phyloP scores from a whole-genome alignment of 2,888 invertebrate species.

The Flexamia atlantica region DNA sequence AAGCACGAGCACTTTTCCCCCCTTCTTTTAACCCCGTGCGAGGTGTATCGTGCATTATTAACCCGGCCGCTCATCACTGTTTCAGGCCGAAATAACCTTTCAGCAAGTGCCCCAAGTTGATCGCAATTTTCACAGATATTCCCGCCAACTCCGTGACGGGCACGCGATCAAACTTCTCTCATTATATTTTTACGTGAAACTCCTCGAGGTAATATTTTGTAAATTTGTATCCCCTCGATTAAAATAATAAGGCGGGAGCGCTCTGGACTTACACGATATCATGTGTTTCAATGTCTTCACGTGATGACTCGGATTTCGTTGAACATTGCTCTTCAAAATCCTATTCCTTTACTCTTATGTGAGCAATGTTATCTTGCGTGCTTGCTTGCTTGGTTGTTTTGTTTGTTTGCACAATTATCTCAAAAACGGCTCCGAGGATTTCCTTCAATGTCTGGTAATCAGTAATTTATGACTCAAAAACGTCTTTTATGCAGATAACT shows the following conservation, averaged over 20 bases:
- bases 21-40: neutral
- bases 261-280: neutral
- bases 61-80: constrained; percentile 5
- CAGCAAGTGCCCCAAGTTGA: constrained; percentile 7
- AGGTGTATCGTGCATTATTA: constrained; percentile 12
- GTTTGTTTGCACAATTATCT: no score
- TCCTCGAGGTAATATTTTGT: neutral
- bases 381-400: no score
- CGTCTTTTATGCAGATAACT: no score
- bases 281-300: no score
- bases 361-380: no score
- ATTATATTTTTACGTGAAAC: constrained; percentile 29
- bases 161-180: constrained; percentile 17
- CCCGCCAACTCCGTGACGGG: constrained; percentile 16
- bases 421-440: no score
- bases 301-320: no score
- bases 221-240: neutral
- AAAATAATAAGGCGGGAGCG: neutral
- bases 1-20: neutral
- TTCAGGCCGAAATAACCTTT: constrained; percentile 19
- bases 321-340: no score
- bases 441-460: no score
- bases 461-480: no score
- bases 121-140: constrained; percentile 11
- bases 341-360: no score